Percentiles rank a stretch among this genome's conserved stretches.
Conservation (phyloP, 2,797 vertebrate genomes). For the Chelon auratus region DNA sequence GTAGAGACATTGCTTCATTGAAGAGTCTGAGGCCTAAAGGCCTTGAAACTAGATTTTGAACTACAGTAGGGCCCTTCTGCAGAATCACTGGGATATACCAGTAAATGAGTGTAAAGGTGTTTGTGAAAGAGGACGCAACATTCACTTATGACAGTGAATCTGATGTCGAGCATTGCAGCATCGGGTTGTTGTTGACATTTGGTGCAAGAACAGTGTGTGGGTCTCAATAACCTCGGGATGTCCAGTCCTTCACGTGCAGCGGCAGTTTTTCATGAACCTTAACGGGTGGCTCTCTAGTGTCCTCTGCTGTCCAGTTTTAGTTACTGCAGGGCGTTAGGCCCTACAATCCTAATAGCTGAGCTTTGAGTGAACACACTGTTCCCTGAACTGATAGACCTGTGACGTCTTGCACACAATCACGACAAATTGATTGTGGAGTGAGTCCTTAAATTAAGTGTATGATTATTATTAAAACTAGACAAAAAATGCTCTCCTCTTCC, state of each 20-base stretch:
- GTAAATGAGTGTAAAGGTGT: neutral
- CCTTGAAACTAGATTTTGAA: too few relatives aligned
- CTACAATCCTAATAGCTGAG: neutral
- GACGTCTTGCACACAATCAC: neutral
- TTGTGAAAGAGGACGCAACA: neutral
- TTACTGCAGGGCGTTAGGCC: slow-evolving; percentile 40
- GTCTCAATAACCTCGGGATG: neutral
- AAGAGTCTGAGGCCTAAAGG: too few relatives aligned
- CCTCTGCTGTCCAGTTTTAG: slow-evolving; percentile 54
- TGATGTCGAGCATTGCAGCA: slow-evolving; percentile 14
- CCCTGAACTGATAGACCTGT: neutral
- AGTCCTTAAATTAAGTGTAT: neutral
- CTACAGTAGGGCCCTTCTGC: too few relatives aligned
- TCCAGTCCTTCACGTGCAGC: neutral
- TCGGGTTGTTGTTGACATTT: slow-evolving; percentile 4
- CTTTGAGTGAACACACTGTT: slow-evolving; percentile 51
- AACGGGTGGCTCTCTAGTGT: slow-evolving; percentile 30
- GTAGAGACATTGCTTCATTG: neutral
- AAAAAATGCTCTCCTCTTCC: neutral
- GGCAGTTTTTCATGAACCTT: neutral
- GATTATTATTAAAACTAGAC: neutral
- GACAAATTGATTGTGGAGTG: neutral
- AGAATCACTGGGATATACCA: neutral
- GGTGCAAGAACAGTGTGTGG: slow-evolving; percentile 6
- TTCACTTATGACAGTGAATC: slow-evolving; percentile 9